phyloP scores from a whole-genome alignment of 2,113 vertebrate species.

The Chaenocephalus aceratus region DNA sequence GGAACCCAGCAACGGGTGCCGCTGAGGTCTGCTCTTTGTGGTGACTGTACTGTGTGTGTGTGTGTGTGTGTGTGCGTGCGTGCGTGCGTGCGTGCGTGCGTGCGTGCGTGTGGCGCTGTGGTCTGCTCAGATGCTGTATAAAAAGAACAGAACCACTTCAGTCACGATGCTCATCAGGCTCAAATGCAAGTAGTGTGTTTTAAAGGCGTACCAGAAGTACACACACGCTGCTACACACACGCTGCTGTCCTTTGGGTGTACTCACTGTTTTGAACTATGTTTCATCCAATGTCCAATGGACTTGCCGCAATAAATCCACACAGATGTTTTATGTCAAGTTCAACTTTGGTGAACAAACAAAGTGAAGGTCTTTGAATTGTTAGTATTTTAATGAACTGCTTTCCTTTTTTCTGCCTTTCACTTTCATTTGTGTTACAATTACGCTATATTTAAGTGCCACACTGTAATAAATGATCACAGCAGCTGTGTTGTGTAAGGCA shows the following conservation, averaged over 20 bases:
- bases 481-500: neutral
- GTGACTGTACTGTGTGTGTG: neutral
- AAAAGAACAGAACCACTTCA: slow-evolving; percentile 70
- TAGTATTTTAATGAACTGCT: neutral
- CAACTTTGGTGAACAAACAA: no score
- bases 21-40: no score
- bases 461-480: neutral
- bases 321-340: no score
- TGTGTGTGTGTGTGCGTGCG: slow-evolving; percentile 24
- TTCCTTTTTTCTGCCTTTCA: neutral
- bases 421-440: neutral
- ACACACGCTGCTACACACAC: no score
- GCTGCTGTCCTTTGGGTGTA: no score
- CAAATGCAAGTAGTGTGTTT: slow-evolving; percentile 30
- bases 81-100: neutral
- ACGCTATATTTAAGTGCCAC: neutral
- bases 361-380: no score
- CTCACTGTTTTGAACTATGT: no score
- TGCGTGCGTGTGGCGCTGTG: slow-evolving; percentile 19
- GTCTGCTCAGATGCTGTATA: slow-evolving; percentile 48
- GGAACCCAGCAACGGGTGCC: no score
- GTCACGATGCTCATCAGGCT: slow-evolving; percentile 15
- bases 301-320: no score
- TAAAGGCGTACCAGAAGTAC: neutral
- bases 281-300: no score